These are phyloP conservation scores for Callimorpha dominula DNA, from an alignment of 2,888 invertebrate species.

Conservation along the genomic window DNA sequence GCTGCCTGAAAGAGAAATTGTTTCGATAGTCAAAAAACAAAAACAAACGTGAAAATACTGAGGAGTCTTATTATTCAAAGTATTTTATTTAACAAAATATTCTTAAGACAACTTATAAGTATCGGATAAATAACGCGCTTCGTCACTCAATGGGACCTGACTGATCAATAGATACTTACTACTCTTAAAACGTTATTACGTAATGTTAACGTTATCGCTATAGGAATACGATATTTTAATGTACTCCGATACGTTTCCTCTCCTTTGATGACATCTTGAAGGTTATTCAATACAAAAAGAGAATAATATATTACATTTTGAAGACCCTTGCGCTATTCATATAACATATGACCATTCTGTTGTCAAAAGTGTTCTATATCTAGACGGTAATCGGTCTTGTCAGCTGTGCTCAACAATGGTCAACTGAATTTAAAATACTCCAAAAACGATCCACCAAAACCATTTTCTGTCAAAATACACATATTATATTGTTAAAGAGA, in stretches of 20 bases:
- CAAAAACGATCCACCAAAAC: not conserved
- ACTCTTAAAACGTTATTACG: not conserved
- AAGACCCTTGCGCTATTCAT: not conserved
- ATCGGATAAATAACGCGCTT: not conserved
- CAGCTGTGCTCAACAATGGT: not conserved
- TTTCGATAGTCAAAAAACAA: too few species aligned
- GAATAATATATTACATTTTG: slow-evolving; percentile 1
- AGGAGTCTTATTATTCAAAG: too few species aligned
- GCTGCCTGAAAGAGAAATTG: too few species aligned
- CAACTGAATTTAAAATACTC: too few species aligned
- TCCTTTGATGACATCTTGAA: not conserved
- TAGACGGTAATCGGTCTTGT: not conserved
- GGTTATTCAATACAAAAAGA: slow-evolving; percentile 17
- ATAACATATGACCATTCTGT: not conserved
- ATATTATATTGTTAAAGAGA: not conserved
- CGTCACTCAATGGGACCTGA: not conserved
- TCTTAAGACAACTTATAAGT: too few species aligned
- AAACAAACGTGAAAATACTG: too few species aligned
- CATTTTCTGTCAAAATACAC: not conserved
- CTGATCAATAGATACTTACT: not conserved
- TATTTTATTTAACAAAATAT: too few species aligned
- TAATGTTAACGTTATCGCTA: slow-evolving; percentile 13
- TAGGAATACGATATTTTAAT: slow-evolving; percentile 11
- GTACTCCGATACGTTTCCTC: not conserved
- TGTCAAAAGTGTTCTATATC: not conserved